Evolutionary conservation across 1,140 invertebrate species (phyloP).

Genomic region (Armadillidium nasatum): DNA sequence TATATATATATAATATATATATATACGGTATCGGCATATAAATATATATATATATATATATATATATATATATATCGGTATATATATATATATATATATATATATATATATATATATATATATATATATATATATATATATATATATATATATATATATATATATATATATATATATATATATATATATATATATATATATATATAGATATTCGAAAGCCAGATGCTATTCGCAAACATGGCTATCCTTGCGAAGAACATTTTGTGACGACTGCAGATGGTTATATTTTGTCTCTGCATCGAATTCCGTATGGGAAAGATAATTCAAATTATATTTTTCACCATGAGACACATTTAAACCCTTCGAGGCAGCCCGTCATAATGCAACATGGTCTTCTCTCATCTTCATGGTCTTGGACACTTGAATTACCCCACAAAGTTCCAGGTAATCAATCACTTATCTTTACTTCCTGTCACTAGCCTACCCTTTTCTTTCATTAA

Average conservation of each 20-base stretch:
- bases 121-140: no score
- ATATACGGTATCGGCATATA: no score
- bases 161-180: no score
- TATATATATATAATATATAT: no score
- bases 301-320: slow-evolving; percentile 17
- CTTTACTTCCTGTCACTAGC: no score
- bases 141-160: no score
- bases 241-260: slow-evolving; percentile 30
- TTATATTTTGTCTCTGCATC: slow-evolving; percentile 30
- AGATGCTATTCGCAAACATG: slow-evolving; percentile 1
- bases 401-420: slow-evolving; percentile 68
- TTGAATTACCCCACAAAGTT: slow-evolving; percentile 60
- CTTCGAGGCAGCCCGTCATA: slow-evolving; percentile 52
- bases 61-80: no score
- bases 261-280: slow-evolving; percentile 28
- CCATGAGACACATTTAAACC: neutral
- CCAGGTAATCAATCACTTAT: slow-evolving; percentile 59
- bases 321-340: neutral
- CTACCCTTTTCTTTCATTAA: no score
- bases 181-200: no score
- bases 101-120: no score
- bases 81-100: no score
- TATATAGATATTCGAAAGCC: neutral
- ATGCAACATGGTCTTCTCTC: slow-evolving; percentile 71
- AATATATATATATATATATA: no score